These are phyloP conservation scores for Siphamia tubifer DNA, from an alignment of 2,113 vertebrate species.

Conservation along the genomic window DNA sequence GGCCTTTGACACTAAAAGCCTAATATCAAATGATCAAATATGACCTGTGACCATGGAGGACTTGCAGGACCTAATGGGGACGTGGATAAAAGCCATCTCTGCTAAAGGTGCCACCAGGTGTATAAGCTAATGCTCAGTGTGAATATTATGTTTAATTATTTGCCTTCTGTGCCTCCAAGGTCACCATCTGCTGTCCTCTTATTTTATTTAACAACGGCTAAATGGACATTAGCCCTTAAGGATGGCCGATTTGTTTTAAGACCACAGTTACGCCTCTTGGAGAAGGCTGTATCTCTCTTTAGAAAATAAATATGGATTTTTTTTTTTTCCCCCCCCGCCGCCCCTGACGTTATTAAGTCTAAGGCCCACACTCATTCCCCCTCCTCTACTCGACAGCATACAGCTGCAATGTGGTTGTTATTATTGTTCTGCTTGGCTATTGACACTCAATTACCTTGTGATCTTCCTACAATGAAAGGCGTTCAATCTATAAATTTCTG, in stretches of 20 bases:
- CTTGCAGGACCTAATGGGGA: background rate
- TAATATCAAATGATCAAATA: slow-evolving; percentile 42
- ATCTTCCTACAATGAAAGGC: slow-evolving; percentile 24
- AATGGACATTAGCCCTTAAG: slow-evolving; percentile 15
- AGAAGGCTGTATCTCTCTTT: background rate
- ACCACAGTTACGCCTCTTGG: slow-evolving; percentile 6
- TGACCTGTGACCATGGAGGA: slow-evolving; percentile 39
- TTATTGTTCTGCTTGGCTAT: slow-evolving; percentile 42
- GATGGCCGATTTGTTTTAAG: slow-evolving; percentile 20
- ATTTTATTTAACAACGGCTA: background rate
- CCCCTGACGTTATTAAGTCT: slow-evolving; percentile 47
- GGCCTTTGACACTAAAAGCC: slow-evolving; percentile 45
- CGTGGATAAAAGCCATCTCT: slow-evolving; percentile 34
- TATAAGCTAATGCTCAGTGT: slow-evolving; percentile 32
- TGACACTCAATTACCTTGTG: slow-evolving; percentile 50
- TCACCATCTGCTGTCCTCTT: slow-evolving; percentile 64
- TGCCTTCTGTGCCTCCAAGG: slow-evolving; percentile 45
- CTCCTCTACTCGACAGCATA: background rate
- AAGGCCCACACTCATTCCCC: background rate
- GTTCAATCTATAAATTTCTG: slow-evolving; percentile 3
- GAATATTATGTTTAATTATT: slow-evolving; percentile 46
- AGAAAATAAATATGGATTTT: slow-evolving; percentile 48
- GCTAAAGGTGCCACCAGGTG: slow-evolving; percentile 18
- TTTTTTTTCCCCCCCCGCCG: too few relatives aligned
- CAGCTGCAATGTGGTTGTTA: background rate